Evolutionary conservation across 2,113 vertebrate genomes (phyloP).

Genomic region (Chauna torquata): DNA sequence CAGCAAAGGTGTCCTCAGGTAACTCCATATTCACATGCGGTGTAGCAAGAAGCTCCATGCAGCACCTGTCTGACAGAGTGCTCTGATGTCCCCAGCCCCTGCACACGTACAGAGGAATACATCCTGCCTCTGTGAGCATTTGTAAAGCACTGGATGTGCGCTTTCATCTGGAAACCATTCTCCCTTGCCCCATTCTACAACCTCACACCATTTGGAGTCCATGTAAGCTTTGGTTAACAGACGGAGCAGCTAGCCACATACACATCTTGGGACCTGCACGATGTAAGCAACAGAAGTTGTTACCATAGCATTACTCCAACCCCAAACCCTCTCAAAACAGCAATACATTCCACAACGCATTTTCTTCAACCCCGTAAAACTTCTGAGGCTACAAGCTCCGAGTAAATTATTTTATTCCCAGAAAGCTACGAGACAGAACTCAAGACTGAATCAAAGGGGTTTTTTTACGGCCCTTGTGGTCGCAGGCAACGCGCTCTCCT

Average conservation of each 20-base stretch:
- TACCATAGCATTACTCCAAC: not conserved
- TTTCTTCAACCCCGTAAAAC: not conserved
- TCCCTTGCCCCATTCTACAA: not conserved
- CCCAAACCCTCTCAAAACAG: not conserved
- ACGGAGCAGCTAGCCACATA: not conserved
- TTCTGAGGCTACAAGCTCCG: not conserved
- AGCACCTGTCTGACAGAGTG: not conserved
- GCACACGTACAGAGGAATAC: not conserved
- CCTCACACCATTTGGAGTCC: not conserved
- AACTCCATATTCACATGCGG: not conserved
- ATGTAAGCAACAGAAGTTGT: not conserved
- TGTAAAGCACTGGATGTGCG: not conserved
- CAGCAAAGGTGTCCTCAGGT: not conserved
- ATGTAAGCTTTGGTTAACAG: rapidly evolving
- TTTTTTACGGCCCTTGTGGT: not conserved
- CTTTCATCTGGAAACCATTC: not conserved
- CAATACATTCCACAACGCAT: not conserved
- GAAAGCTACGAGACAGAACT: not conserved
- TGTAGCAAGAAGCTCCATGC: not conserved
- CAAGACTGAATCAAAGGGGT: not conserved
- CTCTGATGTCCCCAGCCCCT: not conserved
- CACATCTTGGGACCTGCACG: rapidly evolving
- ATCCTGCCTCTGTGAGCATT: not conserved
- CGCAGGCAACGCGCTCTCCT: not conserved
- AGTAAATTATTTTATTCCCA: not conserved